phyloP scores from a whole-genome alignment of 1,140 invertebrate species.

The Eupeodes corollae region DNA sequence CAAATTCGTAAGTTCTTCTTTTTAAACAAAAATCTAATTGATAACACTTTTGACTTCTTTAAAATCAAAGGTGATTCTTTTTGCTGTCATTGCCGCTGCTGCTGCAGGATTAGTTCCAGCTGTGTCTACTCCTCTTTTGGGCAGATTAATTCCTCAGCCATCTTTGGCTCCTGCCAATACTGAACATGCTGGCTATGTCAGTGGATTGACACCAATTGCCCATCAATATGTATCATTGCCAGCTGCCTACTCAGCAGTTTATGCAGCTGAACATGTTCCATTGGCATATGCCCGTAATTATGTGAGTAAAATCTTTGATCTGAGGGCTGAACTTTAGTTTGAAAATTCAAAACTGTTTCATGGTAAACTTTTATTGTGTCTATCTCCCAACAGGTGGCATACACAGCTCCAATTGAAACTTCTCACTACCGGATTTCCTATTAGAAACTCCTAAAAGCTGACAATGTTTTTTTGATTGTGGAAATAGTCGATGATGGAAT shows the following conservation, averaged over 20 bases:
- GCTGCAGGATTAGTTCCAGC: not conserved
- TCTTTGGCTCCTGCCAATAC: conserved; percentile 3
- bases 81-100: not conserved
- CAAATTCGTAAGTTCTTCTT: too few species aligned
- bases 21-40: too few species aligned
- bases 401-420: conserved; percentile 2
- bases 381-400: conserved; percentile 1
- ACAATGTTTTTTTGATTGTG: not conserved
- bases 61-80: not conserved
- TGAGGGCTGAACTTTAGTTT: too few species aligned
- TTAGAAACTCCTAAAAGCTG: not conserved
- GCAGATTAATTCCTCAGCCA: conserved; percentile 1
- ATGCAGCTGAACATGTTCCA: conserved; percentile 1
- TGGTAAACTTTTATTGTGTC: not conserved
- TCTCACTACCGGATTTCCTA: conserved; percentile 4
- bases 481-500: too few species aligned
- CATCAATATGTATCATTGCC: not conserved
- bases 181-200: conserved; percentile 4
- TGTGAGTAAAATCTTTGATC: conserved; percentile 1
- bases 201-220: not conserved
- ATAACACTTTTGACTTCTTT: too few species aligned
- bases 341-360: not conserved
- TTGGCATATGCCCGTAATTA: conserved; percentile 5
- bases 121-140: conserved; percentile 2
- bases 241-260: not conserved